These are phyloP conservation scores for Dissostichus mawsoni DNA, from an alignment of 2,113 vertebrate species.

Conservation along the genomic window DNA sequence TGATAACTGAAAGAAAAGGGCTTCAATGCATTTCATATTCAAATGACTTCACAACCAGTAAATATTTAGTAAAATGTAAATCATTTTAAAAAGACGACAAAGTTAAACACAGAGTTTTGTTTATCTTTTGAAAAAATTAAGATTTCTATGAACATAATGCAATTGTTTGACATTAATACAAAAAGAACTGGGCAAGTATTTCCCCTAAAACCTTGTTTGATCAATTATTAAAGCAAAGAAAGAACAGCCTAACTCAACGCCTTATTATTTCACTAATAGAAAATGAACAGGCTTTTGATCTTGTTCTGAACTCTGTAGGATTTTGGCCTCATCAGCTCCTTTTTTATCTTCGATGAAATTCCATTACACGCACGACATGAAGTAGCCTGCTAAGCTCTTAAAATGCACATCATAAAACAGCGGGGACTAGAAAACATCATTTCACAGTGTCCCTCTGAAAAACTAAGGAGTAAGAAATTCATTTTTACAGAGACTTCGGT, in stretches of 20 bases:
- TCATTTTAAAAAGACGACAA: background rate
- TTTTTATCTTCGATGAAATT: constrained; percentile 18
- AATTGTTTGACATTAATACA: constrained; percentile 1
- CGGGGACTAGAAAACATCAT: constrained; percentile 17
- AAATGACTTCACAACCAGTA: background rate
- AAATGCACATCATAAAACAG: background rate
- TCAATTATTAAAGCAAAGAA: constrained; percentile 34
- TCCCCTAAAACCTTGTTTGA: constrained; percentile 6
- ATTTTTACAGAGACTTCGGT: constrained; percentile 16
- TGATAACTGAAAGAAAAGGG: background rate
- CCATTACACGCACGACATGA: constrained; percentile 11
- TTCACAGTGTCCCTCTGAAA: constrained; percentile 15
- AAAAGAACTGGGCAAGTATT: constrained; percentile 28
- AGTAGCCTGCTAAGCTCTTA: background rate
- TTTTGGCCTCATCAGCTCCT: background rate
- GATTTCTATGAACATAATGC: constrained; percentile 34
- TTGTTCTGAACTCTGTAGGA: constrained; percentile 2
- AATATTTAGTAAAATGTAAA: constrained; percentile 5
- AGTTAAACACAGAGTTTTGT: constrained; percentile 8
- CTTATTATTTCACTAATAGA: constrained; percentile 17
- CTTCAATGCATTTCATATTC: background rate
- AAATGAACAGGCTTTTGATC: constrained; percentile 10
- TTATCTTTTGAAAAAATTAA: constrained; percentile 45
- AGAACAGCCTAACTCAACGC: constrained; percentile 7
- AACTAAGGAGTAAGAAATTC: constrained; percentile 17